Base-by-base conservation (phyloP, 2,113 vertebrate genomes). In the Antigone vipio region DNA sequence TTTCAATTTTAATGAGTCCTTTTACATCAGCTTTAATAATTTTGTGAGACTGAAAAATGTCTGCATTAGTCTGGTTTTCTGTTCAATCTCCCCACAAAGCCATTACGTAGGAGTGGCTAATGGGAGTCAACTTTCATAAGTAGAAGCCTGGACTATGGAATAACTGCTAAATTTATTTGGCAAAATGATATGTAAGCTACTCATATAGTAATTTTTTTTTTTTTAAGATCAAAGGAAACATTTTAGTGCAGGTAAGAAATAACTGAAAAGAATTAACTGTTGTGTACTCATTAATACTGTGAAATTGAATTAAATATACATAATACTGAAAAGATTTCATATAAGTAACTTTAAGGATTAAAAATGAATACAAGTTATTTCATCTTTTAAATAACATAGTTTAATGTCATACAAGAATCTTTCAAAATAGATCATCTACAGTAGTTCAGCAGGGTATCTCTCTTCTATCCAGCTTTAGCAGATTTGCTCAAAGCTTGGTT, bases 1-100 rank as follows among this genome's bases (percentile, higher is more conserved):
- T 99, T 99, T 99, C 97, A 93, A 92, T 99, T 99, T 99, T 99
- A 99, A 99, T 99, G 98, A 99, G 98, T 92, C 98, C 98, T 99
- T 98, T 99, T 99, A 98, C 97, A 98, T 98, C 97, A 98, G 98
- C 98, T 98, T 99, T 98, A 99, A 99, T 99, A 98, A 99, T 99
- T 98, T 98, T 98, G 98, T 97, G 95, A 98, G 98, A 98, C 98
- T 98, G 98, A 99, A 98, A 98, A 99, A 99, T 98, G 96, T 98
- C 98, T 98, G 98, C 98, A 98, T 99, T 98, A 98, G 98, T 99
- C 99, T 98, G 98, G 98, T 98, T 99, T 99, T 98, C 98, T 98
- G 97, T 98, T 98, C 98, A 98, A 96, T 98, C 97, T 98, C 98
- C 98, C 97, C 98, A 98, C 85, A 98, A 98, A 97, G 97, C 96